phyloP scores from a whole-genome alignment of 2,113 vertebrate genomes.

The Shinisaurus crocodilurus region DNA sequence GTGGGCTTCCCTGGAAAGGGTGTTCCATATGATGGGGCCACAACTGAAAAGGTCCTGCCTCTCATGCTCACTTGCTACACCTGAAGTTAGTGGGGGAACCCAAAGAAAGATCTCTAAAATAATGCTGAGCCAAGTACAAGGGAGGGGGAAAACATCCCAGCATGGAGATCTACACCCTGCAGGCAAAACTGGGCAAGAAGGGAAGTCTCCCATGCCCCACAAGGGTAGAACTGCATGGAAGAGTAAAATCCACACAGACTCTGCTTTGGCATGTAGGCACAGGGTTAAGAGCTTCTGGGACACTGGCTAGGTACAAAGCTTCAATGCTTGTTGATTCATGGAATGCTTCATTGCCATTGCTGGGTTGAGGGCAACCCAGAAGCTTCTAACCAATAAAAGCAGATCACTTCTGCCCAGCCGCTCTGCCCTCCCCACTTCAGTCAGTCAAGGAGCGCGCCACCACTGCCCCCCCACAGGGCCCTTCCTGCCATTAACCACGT shows the following conservation, averaged over 20 bases:
- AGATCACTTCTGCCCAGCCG: neutral
- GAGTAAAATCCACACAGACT: no score
- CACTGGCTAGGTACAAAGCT: no score
- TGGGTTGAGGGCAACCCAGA: no score
- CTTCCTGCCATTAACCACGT: neutral
- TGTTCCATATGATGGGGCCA: neutral
- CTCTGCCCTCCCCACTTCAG: neutral
- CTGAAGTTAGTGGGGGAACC: neutral
- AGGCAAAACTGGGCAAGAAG: no score
- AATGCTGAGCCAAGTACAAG: neutral
- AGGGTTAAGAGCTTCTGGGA: no score
- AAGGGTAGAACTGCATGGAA: no score
- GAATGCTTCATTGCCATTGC: no score
- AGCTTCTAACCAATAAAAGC: neutral
- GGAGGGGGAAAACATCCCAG: neutral
- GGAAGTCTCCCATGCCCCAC: no score
- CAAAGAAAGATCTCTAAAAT: neutral
- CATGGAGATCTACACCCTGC: no score
- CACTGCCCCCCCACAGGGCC: neutral
- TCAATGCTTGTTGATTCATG: no score
- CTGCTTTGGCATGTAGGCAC: no score
- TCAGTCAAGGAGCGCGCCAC: neutral
- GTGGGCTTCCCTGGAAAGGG: no score
- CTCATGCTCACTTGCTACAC: neutral
- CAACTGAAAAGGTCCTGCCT: neutral